Conservation (phyloP, 2,888 invertebrate species). For the Agrotis segetum region DNA sequence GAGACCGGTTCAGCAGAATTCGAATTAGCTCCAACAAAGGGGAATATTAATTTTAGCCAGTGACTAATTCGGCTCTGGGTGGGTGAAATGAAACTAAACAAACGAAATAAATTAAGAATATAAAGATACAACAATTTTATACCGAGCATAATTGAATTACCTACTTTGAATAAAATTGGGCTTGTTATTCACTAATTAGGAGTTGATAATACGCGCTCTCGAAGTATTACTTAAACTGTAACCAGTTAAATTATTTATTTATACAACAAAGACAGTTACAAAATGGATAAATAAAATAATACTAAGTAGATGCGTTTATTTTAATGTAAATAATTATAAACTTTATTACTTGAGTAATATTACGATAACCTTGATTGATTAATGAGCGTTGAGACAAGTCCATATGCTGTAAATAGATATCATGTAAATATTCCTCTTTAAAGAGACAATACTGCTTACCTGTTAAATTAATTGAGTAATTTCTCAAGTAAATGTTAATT, state of each 20-base stretch:
- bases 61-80: conserved; percentile 10
- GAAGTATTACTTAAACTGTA: conserved; percentile 17
- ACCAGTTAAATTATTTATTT: conserved; percentile 23
- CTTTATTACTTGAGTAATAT: conserved; percentile 49
- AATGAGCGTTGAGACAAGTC: conserved; percentile 51
- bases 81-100: conserved; percentile 30
- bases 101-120: conserved; percentile 6
- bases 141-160: conserved; percentile 10
- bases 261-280: conserved; percentile 20
- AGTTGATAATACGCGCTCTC: conserved; percentile 31
- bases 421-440: conserved; percentile 4
- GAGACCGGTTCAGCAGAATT: conserved; percentile 24
- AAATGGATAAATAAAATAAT: conserved; percentile 39
- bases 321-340: conserved; percentile 52
- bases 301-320: conserved; percentile 51
- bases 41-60: conserved; percentile 30
- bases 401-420: conserved; percentile 38
- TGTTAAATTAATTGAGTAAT: conserved; percentile 16
- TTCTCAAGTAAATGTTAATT: conserved; percentile 36
- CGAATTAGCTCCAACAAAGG: conserved; percentile 4
- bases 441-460: conserved; percentile 8
- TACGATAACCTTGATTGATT: conserved; percentile 63
- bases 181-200: conserved; percentile 36
- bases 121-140: conserved; percentile 12
- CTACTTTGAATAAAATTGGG: conserved; percentile 15